Evolutionary conservation across 2,113 vertebrate genomes (phyloP).

Genomic region (Sula dactylatra): DNA sequence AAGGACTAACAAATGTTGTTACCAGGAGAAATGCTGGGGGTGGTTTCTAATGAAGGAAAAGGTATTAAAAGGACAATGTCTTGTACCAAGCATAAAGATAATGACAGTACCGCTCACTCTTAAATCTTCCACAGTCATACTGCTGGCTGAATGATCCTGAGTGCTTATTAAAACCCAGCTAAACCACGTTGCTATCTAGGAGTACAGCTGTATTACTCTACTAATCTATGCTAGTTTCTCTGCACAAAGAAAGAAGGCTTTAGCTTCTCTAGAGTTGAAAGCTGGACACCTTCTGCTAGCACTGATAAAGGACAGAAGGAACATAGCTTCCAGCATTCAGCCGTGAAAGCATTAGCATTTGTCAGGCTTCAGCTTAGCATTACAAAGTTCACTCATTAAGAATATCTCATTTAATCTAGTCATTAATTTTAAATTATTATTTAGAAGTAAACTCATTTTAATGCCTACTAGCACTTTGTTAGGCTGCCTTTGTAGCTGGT

Average conservation of each 20-base stretch:
- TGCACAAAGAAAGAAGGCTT: not conserved
- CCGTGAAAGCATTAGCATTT: not conserved
- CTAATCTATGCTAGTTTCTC: not conserved
- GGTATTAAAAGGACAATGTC: not conserved
- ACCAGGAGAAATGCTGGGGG: not conserved
- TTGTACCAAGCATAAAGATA: not conserved
- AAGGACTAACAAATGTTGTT: not conserved
- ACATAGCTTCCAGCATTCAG: not conserved
- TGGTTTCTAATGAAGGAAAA: not conserved
- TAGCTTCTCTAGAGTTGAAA: not conserved
- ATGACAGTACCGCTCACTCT: not conserved
- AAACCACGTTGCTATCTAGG: not conserved
- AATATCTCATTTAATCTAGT: not conserved
- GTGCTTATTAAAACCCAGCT: not conserved
- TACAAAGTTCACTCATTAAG: not conserved
- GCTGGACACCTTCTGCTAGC: not conserved
- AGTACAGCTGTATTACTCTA: not conserved
- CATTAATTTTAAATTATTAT: not conserved
- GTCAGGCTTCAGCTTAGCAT: not conserved
- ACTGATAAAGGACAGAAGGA: not conserved
- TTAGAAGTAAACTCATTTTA: not conserved
- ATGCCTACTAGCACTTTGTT: not conserved
- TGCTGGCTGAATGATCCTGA: not conserved
- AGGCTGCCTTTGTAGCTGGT: not conserved
- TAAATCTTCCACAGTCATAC: not conserved